Conservation (phyloP, 2,888 invertebrate genomes). For the Ectobius pallidus region DNA sequence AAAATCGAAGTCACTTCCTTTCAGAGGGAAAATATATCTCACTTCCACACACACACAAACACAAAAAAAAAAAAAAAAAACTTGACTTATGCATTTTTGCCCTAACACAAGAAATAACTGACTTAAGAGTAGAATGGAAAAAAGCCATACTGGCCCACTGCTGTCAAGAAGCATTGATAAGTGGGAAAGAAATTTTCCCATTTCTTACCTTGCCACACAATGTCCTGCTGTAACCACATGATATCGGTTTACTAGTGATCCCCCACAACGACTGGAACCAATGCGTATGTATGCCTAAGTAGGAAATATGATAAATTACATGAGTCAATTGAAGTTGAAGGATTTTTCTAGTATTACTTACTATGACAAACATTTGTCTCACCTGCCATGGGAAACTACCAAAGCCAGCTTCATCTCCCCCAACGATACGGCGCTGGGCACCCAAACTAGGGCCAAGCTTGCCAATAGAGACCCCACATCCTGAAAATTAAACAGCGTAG, state of each 20-base stretch:
- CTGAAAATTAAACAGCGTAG: conserved; percentile 58
- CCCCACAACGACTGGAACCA: conserved; percentile 92
- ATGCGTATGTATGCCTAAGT: conserved; percentile 84
- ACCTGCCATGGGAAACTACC: conserved; percentile 95
- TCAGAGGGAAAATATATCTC: too few relatives aligned
- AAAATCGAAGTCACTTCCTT: too few relatives aligned
- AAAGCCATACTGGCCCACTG: too few relatives aligned
- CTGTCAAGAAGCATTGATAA: too few relatives aligned
- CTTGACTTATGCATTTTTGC: too few relatives aligned
- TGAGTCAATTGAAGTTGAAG: not conserved
- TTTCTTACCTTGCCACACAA: conserved; percentile 76
- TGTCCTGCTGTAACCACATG: conserved; percentile 95
- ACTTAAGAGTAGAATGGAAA: too few relatives aligned
- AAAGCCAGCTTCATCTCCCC: conserved; percentile 92
- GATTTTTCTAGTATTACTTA: not conserved
- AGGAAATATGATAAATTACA: not conserved
- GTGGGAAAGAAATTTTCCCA: too few relatives aligned
- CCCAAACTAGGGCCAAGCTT: conserved; percentile 66
- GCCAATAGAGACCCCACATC: conserved; percentile 84
- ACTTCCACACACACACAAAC: too few relatives aligned
- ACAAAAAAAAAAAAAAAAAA: too few relatives aligned
- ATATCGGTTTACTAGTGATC: conserved; percentile 86
- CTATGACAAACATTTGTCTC: conserved; percentile 41
- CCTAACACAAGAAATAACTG: too few relatives aligned
- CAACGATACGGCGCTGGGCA: conserved; percentile 88